Evolutionary conservation across 2,113 vertebrate species (phyloP).

Genomic region (Erythrocercus mccallii): DNA sequence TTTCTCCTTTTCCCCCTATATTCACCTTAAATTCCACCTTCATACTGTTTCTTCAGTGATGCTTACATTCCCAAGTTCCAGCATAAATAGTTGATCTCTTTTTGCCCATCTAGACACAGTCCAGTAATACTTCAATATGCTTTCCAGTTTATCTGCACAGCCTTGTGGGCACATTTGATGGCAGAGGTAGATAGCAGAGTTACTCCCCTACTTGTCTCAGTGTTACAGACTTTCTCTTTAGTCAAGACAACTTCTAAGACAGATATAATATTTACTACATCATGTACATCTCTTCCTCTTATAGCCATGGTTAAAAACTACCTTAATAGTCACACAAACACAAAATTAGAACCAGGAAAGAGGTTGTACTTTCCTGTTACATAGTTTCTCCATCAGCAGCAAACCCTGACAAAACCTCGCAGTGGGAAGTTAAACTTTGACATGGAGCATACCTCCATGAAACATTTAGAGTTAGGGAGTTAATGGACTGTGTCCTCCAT

Average conservation of each 20-base stretch:
- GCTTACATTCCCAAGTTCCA: neutral
- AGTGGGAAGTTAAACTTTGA: neutral
- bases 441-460: neutral
- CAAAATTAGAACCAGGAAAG: neutral
- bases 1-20: neutral
- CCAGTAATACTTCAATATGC: neutral
- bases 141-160: neutral
- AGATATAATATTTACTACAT: neutral
- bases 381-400: neutral
- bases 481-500: neutral
- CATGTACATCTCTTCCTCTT: neutral
- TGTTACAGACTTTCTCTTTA: neutral
- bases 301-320: neutral
- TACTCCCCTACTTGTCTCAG: neutral
- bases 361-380: neutral
- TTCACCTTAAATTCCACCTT: neutral
- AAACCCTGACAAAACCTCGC: neutral
- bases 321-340: neutral
- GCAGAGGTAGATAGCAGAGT: neutral
- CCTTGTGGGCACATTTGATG: neutral
- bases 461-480: neutral
- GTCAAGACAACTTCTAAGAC: neutral
- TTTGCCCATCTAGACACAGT: neutral
- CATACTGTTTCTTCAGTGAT: neutral
- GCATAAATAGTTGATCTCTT: neutral